Evolutionary conservation across 2,888 invertebrate genomes (phyloP).

Genomic region (Drosophila anomelani): DNA sequence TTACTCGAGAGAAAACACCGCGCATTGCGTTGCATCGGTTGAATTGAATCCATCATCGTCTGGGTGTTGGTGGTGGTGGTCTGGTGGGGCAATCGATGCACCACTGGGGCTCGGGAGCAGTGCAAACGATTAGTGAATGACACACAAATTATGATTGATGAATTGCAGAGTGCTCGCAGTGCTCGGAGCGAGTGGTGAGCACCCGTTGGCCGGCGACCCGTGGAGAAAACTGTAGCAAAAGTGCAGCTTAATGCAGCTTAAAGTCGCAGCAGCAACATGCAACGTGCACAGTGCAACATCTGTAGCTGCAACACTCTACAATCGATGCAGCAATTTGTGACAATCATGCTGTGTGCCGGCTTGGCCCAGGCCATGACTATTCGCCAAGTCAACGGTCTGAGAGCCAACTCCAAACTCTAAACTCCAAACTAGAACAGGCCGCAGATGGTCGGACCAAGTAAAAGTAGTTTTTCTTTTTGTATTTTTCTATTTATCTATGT

Average conservation of each 20-base stretch:
- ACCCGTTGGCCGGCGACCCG: slow-evolving; percentile 63
- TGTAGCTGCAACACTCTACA: slow-evolving; percentile 35
- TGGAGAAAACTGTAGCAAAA: slow-evolving; percentile 72
- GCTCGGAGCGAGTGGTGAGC: slow-evolving; percentile 17
- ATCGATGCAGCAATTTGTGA: slow-evolving; percentile 71
- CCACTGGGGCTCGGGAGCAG: slow-evolving; percentile 60
- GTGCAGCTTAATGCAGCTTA: slow-evolving; percentile 49
- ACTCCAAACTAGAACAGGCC: slow-evolving; percentile 56
- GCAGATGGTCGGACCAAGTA: slow-evolving; percentile 54
- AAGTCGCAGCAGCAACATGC: slow-evolving; percentile 21
- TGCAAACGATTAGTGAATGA: slow-evolving; percentile 71
- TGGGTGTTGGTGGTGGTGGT: background rate
- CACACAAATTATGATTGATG: slow-evolving; percentile 76
- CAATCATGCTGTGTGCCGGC: slow-evolving; percentile 67
- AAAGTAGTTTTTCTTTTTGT: slow-evolving; percentile 51
- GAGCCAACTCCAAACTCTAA: slow-evolving; percentile 35
- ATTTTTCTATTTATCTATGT: slow-evolving; percentile 15
- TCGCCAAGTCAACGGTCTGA: slow-evolving; percentile 31
- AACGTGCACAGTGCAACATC: slow-evolving; percentile 12
- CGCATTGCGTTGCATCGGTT: slow-evolving; percentile 34
- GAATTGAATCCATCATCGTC: slow-evolving; percentile 66
- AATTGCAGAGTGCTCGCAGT: slow-evolving; percentile 55
- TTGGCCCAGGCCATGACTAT: slow-evolving; percentile 41
- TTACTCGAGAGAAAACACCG: slow-evolving; percentile 43
- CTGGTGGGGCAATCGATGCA: slow-evolving; percentile 59